Conservation (phyloP, 2,113 vertebrate genomes). For the Isichthys henryi region DNA sequence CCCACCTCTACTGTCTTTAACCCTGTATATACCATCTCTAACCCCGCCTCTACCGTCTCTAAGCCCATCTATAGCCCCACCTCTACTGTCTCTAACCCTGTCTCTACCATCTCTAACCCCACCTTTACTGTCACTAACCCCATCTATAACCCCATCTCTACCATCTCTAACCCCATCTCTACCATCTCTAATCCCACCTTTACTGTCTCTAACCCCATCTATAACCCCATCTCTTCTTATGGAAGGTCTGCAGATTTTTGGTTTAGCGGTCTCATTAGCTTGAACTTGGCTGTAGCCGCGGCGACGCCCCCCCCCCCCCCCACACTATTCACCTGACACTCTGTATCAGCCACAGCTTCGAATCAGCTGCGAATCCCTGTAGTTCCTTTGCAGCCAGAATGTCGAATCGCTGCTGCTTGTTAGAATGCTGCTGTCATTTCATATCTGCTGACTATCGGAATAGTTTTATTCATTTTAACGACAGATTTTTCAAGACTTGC, state of each 20-base stretch:
- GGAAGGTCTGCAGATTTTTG: too few species aligned
- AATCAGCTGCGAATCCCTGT: neutral
- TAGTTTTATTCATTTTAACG: constrained; percentile 35
- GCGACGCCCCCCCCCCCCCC: neutral
- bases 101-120: too few species aligned
- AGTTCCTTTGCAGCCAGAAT: neutral
- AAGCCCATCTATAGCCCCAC: too few species aligned
- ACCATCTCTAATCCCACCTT: neutral
- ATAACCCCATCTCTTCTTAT: neutral
- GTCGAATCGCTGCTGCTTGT: constrained; percentile 4
- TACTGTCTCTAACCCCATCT: too few species aligned
- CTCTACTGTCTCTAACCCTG: too few species aligned
- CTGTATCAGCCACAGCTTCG: neutral
- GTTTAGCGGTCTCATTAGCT: too few species aligned
- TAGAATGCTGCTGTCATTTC: constrained; percentile 25
- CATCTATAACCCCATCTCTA: too few species aligned
- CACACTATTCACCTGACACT: neutral
- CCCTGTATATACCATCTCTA: too few species aligned
- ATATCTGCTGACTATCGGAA: neutral
- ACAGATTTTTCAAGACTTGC: constrained; percentile 34
- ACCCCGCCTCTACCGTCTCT: too few species aligned
- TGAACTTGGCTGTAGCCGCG: neutral
- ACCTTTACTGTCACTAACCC: too few species aligned
- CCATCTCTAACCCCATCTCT: too few species aligned
- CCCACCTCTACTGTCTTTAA: too few species aligned